Evolutionary conservation across 2,888 invertebrate genomes (phyloP).

Genomic region (Amblyteles armatorius): DNA sequence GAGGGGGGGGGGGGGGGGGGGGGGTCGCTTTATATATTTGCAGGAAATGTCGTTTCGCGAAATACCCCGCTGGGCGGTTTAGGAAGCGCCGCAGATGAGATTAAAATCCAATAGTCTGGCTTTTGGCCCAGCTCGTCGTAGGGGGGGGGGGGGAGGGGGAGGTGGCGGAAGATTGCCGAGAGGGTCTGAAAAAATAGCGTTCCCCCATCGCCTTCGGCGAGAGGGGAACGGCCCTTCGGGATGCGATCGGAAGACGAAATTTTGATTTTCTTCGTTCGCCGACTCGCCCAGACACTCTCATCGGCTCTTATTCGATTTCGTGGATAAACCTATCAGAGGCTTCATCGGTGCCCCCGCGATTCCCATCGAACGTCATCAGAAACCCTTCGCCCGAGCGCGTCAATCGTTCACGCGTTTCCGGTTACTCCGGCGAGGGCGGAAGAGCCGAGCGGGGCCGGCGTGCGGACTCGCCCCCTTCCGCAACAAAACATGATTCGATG

Average conservation of each 20-base stretch:
- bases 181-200: constrained; percentile 56
- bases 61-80: constrained; percentile 64
- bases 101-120: constrained; percentile 83
- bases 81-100: constrained; percentile 76
- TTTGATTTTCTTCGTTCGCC: constrained; percentile 77
- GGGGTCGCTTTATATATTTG: constrained; percentile 24
- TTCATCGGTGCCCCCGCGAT: constrained; percentile 4
- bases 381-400: constrained; percentile 44
- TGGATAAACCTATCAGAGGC: constrained; percentile 30
- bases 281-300: constrained; percentile 3
- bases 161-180: neutral
- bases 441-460: constrained; percentile 7
- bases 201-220: constrained; percentile 36
- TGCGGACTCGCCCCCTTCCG: constrained; percentile 17
- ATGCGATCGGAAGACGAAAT: constrained; percentile 79
- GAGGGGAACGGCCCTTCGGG: constrained; percentile 71
- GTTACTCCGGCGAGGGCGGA: constrained; percentile 1
- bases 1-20: too few species aligned
- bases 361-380: constrained; percentile 33
- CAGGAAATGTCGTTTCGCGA: constrained; percentile 72
- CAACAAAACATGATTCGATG: constrained; percentile 30
- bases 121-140: constrained; percentile 34
- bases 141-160: neutral
- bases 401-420: constrained; percentile 62
- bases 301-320: constrained; percentile 57